Percentiles rank a stretch among this genome's conserved stretches.
Conservation (phyloP, 2,113 vertebrate species). For the Pelecanus crispus region DNA sequence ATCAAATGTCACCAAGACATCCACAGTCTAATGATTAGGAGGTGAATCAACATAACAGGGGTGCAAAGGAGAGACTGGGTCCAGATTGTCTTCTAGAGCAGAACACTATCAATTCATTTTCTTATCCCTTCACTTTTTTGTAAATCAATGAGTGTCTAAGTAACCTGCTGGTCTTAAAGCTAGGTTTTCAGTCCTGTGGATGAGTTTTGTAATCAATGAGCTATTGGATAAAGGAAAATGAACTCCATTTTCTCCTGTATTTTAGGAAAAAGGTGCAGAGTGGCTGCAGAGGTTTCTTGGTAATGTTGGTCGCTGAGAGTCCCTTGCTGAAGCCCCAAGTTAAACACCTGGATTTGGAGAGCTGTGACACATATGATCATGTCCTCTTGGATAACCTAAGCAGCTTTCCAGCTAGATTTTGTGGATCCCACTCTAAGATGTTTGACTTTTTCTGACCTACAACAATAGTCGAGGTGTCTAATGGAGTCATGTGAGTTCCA, state of each 20-base stretch:
- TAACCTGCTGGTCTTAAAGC: not conserved
- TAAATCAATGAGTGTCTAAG: not conserved
- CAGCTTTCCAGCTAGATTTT: not conserved
- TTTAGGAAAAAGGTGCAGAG: not conserved
- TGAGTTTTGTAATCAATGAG: not conserved
- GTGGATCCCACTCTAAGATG: not conserved
- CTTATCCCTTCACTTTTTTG: not conserved
- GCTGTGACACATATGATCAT: not conserved
- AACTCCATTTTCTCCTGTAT: not conserved
- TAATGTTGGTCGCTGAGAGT: not conserved
- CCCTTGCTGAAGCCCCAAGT: not conserved
- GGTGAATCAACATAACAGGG: not conserved
- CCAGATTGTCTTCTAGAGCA: not conserved
- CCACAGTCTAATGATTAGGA: not conserved
- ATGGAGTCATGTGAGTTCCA: not conserved
- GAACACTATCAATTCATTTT: not conserved
- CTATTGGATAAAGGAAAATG: not conserved
- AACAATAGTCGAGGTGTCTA: not conserved
- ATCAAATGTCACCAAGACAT: not conserved
- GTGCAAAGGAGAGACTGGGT: not conserved
- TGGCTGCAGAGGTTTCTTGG: not conserved
- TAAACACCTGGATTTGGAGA: not conserved
- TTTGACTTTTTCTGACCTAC: not conserved
- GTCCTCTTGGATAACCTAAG: not conserved
- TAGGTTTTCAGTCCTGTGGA: not conserved